Evolutionary conservation across 2,113 vertebrate genomes (phyloP).

Genomic region (Sceloporus tristichus): DNA sequence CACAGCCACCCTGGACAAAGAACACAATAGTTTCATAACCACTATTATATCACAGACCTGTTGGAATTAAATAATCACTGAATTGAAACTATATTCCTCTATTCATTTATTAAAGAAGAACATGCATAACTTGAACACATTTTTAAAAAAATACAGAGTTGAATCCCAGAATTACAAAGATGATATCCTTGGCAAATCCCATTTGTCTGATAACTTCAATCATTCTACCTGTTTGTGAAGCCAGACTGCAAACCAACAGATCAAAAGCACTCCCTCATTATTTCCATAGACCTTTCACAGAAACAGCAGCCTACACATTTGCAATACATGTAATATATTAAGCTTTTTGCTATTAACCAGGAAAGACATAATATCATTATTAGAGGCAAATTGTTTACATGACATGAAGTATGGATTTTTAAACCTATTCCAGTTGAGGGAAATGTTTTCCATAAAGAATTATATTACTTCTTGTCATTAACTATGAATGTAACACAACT

Average conservation of each 20-base stretch:
- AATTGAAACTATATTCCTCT: too few species aligned
- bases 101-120: too few species aligned
- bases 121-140: background rate
- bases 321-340: background rate
- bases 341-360: background rate
- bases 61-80: too few species aligned
- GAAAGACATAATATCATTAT: background rate
- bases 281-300: background rate
- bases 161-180: background rate
- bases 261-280: background rate
- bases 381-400: background rate
- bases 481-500: background rate
- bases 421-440: background rate
- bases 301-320: too few species aligned
- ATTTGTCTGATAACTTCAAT: background rate
- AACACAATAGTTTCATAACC: too few species aligned
- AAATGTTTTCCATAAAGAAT: background rate
- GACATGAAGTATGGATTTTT: background rate
- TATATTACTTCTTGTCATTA: background rate
- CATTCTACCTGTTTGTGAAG: background rate
- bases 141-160: background rate
- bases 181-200: background rate
- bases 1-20: too few species aligned
- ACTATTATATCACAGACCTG: too few species aligned
- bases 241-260: background rate